Evolutionary conservation across 30 jellyfish, hydroid and myxozoan species (phyloP).

Genomic region (Mastigias papua): DNA sequence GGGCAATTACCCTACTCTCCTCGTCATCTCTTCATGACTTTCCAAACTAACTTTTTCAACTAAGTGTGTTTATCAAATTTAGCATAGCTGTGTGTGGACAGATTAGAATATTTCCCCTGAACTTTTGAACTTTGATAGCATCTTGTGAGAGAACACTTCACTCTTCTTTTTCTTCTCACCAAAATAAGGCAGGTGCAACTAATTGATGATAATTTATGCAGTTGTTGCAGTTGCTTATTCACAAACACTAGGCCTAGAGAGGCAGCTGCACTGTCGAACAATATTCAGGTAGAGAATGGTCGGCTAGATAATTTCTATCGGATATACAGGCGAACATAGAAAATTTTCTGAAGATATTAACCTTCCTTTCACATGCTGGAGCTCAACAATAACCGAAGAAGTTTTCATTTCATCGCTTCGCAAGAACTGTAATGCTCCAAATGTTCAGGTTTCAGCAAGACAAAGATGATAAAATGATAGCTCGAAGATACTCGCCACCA

Average conservation of each 20-base stretch:
- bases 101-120: too few relatives aligned
- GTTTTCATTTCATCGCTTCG: not conserved
- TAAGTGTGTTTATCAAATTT: too few relatives aligned
- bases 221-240: conserved; percentile 55
- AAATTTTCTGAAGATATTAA: not conserved
- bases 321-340: conserved; percentile 1
- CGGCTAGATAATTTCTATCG: conserved; percentile 23
- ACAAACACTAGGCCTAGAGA: conserved; percentile 60
- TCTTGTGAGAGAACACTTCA: too few relatives aligned
- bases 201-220: conserved; percentile 60
- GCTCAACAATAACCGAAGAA: not conserved
- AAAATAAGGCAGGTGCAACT: conserved; percentile 68
- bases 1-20: too few relatives aligned
- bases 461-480: conserved; percentile 87
- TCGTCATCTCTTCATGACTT: too few relatives aligned
- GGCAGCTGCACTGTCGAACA: conserved; percentile 52
- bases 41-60: too few relatives aligned
- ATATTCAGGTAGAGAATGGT: not conserved
- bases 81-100: too few relatives aligned
- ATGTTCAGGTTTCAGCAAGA: conserved; percentile 77
- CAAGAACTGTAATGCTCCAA: conserved; percentile 35
- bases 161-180: too few relatives aligned
- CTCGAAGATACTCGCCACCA: conserved; percentile 99
- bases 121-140: too few relatives aligned
- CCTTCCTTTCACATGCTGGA: not conserved